A percentile compares a stretch with the other conserved stretches of the same genome.
These are phyloP conservation scores for Sitobion miscanthi DNA, from an alignment of 1,140 invertebrate genomes.

Conservation along the genomic window DNA sequence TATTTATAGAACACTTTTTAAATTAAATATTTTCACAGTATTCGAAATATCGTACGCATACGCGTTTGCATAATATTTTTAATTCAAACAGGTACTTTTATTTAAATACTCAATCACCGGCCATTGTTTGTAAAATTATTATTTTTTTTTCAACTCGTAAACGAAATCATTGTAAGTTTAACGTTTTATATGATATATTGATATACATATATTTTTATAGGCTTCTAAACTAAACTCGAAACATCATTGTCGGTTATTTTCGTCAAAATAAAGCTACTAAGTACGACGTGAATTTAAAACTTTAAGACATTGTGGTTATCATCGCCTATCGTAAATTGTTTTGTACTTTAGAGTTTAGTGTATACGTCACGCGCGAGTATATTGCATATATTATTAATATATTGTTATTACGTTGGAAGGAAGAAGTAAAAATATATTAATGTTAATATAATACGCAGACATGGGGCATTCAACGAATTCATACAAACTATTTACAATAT, in stretches of 20 bases:
- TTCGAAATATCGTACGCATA: background rate
- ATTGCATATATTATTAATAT: too few species aligned
- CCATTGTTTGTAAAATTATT: background rate
- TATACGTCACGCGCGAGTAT: background rate
- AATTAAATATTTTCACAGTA: too few species aligned
- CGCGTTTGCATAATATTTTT: background rate
- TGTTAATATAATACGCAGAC: too few species aligned
- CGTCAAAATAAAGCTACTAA: background rate
- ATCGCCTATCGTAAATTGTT: background rate
- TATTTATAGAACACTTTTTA: background rate
- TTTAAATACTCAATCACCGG: background rate
- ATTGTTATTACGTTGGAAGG: too few species aligned
- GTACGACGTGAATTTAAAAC: background rate
- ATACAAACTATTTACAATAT: too few species aligned
- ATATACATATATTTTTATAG: too few species aligned
- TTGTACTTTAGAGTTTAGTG: background rate
- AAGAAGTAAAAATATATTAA: too few species aligned
- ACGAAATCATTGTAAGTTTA: background rate
- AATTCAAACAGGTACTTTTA: background rate
- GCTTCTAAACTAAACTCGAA: background rate
- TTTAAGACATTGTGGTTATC: background rate
- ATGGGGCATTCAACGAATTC: too few species aligned
- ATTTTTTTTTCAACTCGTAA: background rate
- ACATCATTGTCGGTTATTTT: background rate
- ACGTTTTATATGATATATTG: background rate